phyloP scores from a whole-genome alignment of 2,113 vertebrate species.

The Coturnix japonica region DNA sequence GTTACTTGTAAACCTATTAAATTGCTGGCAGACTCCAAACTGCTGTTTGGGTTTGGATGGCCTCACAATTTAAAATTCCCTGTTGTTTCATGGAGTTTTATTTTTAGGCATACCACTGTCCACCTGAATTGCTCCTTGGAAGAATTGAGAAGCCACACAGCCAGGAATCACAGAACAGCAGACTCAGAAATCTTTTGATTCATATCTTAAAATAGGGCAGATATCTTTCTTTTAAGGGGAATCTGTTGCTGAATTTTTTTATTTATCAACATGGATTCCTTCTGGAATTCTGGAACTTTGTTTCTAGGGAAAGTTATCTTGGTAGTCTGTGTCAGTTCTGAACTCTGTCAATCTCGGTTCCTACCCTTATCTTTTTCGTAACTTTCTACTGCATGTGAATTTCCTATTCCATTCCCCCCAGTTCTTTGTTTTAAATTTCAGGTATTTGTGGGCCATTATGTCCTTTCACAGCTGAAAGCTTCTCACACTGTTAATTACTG shows the following conservation, averaged over 20 bases:
- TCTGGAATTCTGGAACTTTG: neutral
- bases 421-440: neutral
- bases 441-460: neutral
- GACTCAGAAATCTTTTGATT: neutral
- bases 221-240: neutral
- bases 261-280: neutral
- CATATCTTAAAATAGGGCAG: neutral
- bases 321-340: neutral
- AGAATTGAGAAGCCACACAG: neutral
- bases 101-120: neutral
- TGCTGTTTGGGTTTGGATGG: neutral
- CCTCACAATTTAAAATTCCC: neutral
- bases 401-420: neutral
- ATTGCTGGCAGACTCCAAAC: neutral
- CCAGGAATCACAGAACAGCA: neutral
- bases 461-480: neutral
- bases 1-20: neutral
- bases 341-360: neutral
- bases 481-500: neutral
- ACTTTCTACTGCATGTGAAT: neutral
- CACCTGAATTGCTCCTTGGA: neutral
- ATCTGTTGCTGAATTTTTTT: neutral
- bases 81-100: neutral
- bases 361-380: neutral
- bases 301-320: constrained; percentile 13